Base-by-base conservation (phyloP, 2,888 invertebrate species). In the Cyclophora punctaria region DNA sequence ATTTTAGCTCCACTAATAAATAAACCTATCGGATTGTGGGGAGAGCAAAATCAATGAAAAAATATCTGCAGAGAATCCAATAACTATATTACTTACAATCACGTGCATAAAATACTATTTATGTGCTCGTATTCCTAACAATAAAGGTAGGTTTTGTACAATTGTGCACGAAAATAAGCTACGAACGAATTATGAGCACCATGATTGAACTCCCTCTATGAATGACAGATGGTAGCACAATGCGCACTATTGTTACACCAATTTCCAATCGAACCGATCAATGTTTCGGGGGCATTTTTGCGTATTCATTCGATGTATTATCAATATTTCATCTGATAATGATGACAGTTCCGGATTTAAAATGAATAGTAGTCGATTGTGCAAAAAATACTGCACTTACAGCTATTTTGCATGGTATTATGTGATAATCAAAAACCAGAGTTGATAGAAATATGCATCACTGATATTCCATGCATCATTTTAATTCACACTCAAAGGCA, bases 201-300 rank as follows among this genome's bases (percentile, higher is more conserved):
- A 64, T 74, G 76, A 80, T 78, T 77, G 78, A 73, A 76, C 37
- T 44, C 34, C 44, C 34, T 71, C 75, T 75, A 75, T 72, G 75
- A 74, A 70, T 80, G 86, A 86, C 86, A 88, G 85, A 86, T 87
- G 87, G 78, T 67, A 64, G 68, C 62, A 84, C 80, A 84, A 84
- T 77, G 53, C 59, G 64, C 64, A 64, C 58, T 71, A 73, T 81
- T 85, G 84, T 85, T 79, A 66, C 66, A 56, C 66, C 77, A 80
- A 80, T 83, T 71, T 74, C 63, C 67, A 74, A 78, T 74, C 71
- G 70, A 73, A 44, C 48, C 34, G 45, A 48, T 50, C 48, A 48
- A 68, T 61, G 65, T 73, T 70, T 70, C 75, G 67, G 77, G 85
- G 84, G 78, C 75, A 80, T 74, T 83, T 79, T 72, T 75, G 78